phyloP scores from a whole-genome alignment of 2,113 vertebrate genomes.

The Periophthalmodon schlosseri region DNA sequence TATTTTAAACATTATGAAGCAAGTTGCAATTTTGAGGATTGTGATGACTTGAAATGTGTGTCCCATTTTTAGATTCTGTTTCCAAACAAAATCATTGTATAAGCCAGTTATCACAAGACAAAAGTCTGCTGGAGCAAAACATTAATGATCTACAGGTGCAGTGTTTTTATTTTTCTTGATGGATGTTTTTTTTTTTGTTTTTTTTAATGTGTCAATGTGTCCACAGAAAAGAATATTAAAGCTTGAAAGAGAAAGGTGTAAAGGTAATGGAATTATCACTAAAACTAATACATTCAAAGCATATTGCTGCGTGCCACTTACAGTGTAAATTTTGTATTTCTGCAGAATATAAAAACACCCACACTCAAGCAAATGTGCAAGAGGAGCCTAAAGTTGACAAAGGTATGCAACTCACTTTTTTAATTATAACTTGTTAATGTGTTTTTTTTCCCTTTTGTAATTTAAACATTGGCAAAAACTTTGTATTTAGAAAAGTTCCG shows the following conservation, averaged over 20 bases:
- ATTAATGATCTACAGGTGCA: conserved; percentile 84
- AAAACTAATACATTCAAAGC: neutral
- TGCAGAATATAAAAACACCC: conserved; percentile 78
- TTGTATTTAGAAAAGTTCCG: conserved; percentile 82
- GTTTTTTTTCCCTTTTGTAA: neutral
- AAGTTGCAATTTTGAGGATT: neutral
- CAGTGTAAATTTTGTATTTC: conserved; percentile 21
- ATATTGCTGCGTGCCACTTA: neutral
- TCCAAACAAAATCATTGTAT: conserved; percentile 81
- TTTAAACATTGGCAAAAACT: neutral
- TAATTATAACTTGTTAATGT: neutral
- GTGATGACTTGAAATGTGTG: neutral
- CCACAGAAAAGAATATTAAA: conserved; percentile 80
- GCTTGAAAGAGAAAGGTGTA: conserved; percentile 77
- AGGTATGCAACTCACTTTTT: conserved; percentile 73
- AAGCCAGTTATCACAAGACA: conserved; percentile 82
- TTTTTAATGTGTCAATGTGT: conserved; percentile 3
- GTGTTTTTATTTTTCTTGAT: neutral
- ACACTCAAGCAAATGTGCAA: conserved; percentile 79
- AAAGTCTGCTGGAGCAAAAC: conserved; percentile 80
- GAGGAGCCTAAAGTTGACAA: conserved; percentile 82
- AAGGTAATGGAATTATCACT: conserved; percentile 73
- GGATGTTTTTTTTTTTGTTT: neutral
- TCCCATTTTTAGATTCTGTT: conserved; percentile 77
- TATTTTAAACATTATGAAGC: neutral